Base-by-base conservation (phyloP, 2,113 vertebrate species). In the Colius striatus region DNA sequence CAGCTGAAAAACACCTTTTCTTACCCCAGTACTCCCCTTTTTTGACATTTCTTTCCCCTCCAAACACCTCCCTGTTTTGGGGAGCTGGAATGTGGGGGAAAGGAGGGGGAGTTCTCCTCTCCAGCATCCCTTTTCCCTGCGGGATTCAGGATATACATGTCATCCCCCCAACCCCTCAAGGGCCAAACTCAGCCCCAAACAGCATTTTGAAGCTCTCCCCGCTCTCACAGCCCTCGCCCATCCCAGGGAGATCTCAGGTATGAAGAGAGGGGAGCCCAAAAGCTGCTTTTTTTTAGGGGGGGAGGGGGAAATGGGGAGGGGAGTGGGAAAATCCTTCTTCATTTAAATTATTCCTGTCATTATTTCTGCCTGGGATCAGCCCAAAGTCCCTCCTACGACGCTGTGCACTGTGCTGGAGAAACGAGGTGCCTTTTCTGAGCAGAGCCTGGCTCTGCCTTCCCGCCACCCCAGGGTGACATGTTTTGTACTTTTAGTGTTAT, bases 391-490 rank as follows among this genome's bases (percentile, higher is more conserved):
- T 76, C 80, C 71, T 50, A 27, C 38, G 5, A 6, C 27, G 20
- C 71, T 63, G 65, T 68, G 88, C 91, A 75, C 94, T 95, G 90
- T 93, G 88, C 80, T 78, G 75, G 79, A 93, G 62, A 85, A 87
- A 75, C 43, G 30, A 82, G 94, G 91, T 95, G 94, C 92, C 96
- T 95, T 94, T 73, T n/a, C 1, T 22, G 21, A 57, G 70, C 79
- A 36, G 68, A 63, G 34, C 73, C 18, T 32, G 10, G 84, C 84
- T 94, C 75, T 83, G 81, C 89, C 67, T 43, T 36, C 43, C 4
- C 25, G 5, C 71, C n/a, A 90, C 61, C 32, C 34, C 26, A 70
- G 68, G 36, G 62, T 41, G 38, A 41, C 38, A 20, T 36, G 43
- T 41, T 8, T 36, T 25, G 12, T 16, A 5, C 16, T 60, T 22